A percentile compares a stretch with the other conserved stretches of the same genome.
These are phyloP conservation scores for Caenorhabditis uteleia DNA, from an alignment of 2,888 invertebrate genomes.

Conservation along the genomic window DNA sequence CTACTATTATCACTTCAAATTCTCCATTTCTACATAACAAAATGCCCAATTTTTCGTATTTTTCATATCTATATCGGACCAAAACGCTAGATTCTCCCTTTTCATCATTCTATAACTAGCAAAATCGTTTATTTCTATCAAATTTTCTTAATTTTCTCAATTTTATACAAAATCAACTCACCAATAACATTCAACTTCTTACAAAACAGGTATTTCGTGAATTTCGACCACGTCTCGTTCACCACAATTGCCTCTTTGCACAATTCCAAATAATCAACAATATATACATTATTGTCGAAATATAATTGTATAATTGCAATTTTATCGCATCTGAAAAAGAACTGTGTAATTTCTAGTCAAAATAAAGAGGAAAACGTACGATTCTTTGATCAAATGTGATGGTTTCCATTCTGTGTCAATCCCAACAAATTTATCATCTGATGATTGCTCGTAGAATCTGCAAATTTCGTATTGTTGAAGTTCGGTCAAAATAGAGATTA, in stretches of 20 bases:
- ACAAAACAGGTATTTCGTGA: slow-evolving; percentile 28
- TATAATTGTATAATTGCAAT: slow-evolving; percentile 44
- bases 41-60: too few species aligned
- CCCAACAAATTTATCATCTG: slow-evolving; percentile 12
- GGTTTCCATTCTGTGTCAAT: slow-evolving; percentile 51
- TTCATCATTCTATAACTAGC: too few species aligned
- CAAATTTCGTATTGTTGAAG: too few species aligned
- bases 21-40: too few species aligned
- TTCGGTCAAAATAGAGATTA: too few species aligned
- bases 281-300: slow-evolving; percentile 19
- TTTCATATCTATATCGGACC: too few species aligned
- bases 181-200: slow-evolving; percentile 32
- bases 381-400: slow-evolving; percentile 7
- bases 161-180: too few species aligned
- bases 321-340: slow-evolving; percentile 13
- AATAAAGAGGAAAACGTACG: not conserved
- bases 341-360: not conserved
- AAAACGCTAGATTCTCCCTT: too few species aligned
- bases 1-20: too few species aligned
- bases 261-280: slow-evolving; percentile 37
- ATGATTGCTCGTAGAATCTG: too few species aligned
- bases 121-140: too few species aligned
- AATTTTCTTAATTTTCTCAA: too few species aligned
- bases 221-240: slow-evolving; percentile 32
- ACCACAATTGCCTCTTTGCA: slow-evolving; percentile 4